These are phyloP conservation scores for Glaucidium brasilianum DNA, from an alignment of 2,113 vertebrate genomes.

Conservation along the genomic window DNA sequence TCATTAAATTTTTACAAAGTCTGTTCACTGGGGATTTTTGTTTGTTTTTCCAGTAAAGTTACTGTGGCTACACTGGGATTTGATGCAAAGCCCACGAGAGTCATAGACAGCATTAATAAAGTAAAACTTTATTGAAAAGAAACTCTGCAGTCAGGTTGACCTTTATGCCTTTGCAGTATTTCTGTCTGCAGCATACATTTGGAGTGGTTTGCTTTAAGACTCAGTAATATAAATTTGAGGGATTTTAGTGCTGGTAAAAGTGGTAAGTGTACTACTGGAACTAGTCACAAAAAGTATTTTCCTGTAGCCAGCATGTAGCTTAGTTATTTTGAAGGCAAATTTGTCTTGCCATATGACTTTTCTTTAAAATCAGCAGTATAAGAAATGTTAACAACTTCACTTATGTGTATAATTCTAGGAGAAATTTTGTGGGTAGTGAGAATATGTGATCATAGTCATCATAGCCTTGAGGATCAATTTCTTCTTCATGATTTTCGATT, in stretches of 20 bases:
- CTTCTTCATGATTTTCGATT: background rate
- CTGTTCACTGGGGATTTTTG: background rate
- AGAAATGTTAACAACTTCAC: background rate
- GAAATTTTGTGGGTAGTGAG: background rate
- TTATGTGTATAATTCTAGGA: background rate
- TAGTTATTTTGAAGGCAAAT: background rate
- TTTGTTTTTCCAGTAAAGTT: conserved; percentile 9
- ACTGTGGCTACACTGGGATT: background rate
- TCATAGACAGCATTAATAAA: conserved; percentile 7
- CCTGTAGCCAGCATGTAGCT: background rate
- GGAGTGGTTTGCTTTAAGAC: background rate
- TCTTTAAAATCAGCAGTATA: background rate
- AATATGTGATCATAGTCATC: background rate
- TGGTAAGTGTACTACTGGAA: background rate
- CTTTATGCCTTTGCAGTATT: conserved; percentile 35
- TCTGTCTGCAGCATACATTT: background rate
- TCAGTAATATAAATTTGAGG: background rate
- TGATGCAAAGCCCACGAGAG: background rate
- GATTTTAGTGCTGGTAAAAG: background rate
- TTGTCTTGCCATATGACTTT: background rate
- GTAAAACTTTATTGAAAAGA: conserved; percentile 23
- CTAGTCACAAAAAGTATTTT: background rate
- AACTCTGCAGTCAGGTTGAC: background rate
- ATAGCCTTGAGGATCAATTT: background rate
- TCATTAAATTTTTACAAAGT: conserved; percentile 1